A percentile compares a stretch with the other conserved stretches of the same genome.
Evolutionary conservation across 2,888 invertebrate species (phyloP).

Genomic region (Lucinisca nassula): DNA sequence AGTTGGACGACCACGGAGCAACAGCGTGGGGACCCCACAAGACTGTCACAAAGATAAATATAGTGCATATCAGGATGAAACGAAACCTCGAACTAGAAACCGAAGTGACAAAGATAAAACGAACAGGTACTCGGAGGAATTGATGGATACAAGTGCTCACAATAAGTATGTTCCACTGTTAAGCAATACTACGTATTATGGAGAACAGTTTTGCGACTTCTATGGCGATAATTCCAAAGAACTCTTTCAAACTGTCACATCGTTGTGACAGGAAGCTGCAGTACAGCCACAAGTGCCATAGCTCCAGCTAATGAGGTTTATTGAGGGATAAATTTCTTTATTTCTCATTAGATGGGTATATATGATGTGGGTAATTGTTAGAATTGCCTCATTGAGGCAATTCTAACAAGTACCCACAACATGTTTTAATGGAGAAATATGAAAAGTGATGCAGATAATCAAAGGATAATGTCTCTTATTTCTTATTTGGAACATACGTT

Average conservation of each 20-base stretch:
- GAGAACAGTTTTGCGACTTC: slow-evolving; percentile 79
- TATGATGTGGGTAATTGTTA: too few species aligned
- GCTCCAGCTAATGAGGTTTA: too few species aligned
- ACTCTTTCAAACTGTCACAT: slow-evolving; percentile 81
- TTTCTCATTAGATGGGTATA: too few species aligned
- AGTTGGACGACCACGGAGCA: slow-evolving; percentile 66
- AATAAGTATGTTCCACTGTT: slow-evolving; percentile 70
- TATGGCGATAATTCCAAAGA: slow-evolving; percentile 83
- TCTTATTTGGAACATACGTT: too few species aligned
- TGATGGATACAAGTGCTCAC: slow-evolving; percentile 62
- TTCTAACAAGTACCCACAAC: too few species aligned
- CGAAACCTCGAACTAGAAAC: slow-evolving; percentile 48
- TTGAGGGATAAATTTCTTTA: too few species aligned
- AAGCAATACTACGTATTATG: slow-evolving; percentile 60
- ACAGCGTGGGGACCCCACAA: slow-evolving; percentile 70
- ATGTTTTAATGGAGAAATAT: too few species aligned
- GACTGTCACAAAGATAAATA: slow-evolving; percentile 52
- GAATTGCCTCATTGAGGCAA: too few species aligned
- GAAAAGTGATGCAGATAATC: too few species aligned
- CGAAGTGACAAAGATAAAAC: slow-evolving; percentile 62
- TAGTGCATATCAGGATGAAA: slow-evolving; percentile 41
- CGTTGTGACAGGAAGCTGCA: slow-evolving; percentile 73
- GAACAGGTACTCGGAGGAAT: slow-evolving; percentile 73
- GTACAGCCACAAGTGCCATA: not conserved
- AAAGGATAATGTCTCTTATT: too few species aligned